phyloP scores from a whole-genome alignment of 2,113 vertebrate genomes.

The Nibea coibor region DNA sequence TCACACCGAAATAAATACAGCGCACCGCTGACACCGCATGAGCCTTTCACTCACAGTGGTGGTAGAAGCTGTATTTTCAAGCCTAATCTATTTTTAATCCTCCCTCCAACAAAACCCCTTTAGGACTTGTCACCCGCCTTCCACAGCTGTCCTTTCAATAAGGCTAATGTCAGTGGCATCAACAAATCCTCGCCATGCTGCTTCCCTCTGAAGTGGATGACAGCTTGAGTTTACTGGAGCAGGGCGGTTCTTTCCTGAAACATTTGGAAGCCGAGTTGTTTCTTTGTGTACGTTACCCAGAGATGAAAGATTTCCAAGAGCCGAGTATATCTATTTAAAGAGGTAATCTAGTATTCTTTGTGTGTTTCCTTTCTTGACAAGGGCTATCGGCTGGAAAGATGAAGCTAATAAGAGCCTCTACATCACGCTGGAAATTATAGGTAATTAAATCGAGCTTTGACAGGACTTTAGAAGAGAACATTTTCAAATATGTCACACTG shows the following conservation, averaged over 20 bases:
- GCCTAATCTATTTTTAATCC: conserved; percentile 81
- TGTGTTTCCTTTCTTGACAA: conserved; percentile 34
- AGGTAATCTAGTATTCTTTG: conserved; percentile 1
- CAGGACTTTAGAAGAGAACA: conserved; percentile 56
- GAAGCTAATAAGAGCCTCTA: conserved; percentile 55
- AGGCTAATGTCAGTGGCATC: conserved; percentile 71
- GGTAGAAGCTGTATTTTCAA: conserved; percentile 60
- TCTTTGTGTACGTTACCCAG: conserved; percentile 36
- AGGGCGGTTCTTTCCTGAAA: conserved; percentile 45
- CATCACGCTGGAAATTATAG: conserved; percentile 56
- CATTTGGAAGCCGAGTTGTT: conserved; percentile 26
- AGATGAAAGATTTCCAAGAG: conserved; percentile 45
- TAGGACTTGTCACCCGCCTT: conserved; percentile 72
- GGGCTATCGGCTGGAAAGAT: conserved; percentile 56
- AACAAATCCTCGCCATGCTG: conserved; percentile 62
- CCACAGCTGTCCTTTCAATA: conserved; percentile 78
- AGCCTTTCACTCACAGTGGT: conserved; percentile 55
- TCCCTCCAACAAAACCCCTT: conserved; percentile 64
- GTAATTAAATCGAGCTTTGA: conserved; percentile 72
- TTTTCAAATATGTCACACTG: conserved; percentile 61
- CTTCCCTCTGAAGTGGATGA: conserved; percentile 59
- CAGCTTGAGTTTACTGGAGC: conserved; percentile 60
- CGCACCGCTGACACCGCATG: conserved; percentile 42
- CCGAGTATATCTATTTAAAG: conserved; percentile 50
- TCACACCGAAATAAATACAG: conserved; percentile 52